Base-by-base conservation (phyloP, 2,113 vertebrate species). In the Oxyura jamaicensis region DNA sequence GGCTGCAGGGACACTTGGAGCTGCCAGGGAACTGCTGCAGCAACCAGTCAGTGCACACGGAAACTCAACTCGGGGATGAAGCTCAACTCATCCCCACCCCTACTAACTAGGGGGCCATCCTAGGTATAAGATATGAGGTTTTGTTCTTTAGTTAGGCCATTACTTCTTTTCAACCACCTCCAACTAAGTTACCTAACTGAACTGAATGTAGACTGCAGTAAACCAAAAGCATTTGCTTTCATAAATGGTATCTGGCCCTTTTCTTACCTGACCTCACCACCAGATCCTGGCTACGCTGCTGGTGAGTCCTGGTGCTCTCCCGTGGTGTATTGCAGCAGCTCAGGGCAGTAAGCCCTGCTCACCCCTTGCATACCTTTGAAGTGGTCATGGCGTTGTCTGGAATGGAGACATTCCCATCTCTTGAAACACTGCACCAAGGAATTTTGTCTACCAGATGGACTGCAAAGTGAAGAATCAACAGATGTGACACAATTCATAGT, bases 351-450 rank as follows among this genome's bases (percentile, higher is more conserved):
- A 28, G 3, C 35, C 28, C 28, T 0, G 0, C 46, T 29, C 44
- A 5, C 33, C 73, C 63, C 22, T 42, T 2, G 14, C 3, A 6
- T 33, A 85, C 35, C 56, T 95, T 86, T 86, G 74, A 94, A 94
- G 89, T 85, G 71, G 71, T 50, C 62, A 13, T 46, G 63, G 58
- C 52, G 67, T 71, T 76, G 25, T 63, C 33, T 67, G 89, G 84
- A 94, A 88, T 67, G 87, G 85, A 91, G 91, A 41, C 77, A 87
- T 90, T 95, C 66, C 79, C 89, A 85, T 60, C 83, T 55, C 71
- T 42, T 79, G 50, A 91, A 82, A 56, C 48, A 8, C 29, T 18
- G 58, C 60, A 60, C 67, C 2, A 7, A 88, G 59, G 75, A 87
- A 86, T 85, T 79, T 35, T 0, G 0, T 85, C 82, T 66, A 41